Base-by-base conservation (phyloP, 2,113 vertebrate species). In the Poeciliopsis prolifica region DNA sequence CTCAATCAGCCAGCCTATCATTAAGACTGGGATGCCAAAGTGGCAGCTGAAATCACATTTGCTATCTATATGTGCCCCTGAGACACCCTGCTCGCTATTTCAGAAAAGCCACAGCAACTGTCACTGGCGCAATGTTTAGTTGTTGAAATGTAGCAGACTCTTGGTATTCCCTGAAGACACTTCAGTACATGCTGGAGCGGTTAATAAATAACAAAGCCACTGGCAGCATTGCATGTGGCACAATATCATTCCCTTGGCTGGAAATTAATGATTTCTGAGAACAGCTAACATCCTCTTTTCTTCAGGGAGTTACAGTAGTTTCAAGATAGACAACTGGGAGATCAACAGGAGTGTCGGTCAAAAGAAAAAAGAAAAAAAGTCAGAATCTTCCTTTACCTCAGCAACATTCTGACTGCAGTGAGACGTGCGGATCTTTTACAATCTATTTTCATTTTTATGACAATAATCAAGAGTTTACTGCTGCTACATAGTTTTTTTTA, bases 21-120 rank as follows among this genome's bases (percentile, higher is more conserved):
- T 80, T 86, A 87, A 89, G 89, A 66, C 67, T 13, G 29, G 72
- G 83, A 92, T 84, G 82, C 81, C 85, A 48, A 74, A 83, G 78
- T 75, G 88, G 86, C 91, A 94, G 88, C 89, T 91, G 84, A 71
- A 88, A 92, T 88, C 88, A 90, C 91, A 94, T 85, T 91, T 93
- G 87, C 88, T 85, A 87, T 92, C 88, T 88, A 86, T 88, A 83
- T 83, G 78, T 68, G 35, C 80, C 87, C 86, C 87, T 13, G 65
- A 76, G 78, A 83, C 65, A 58, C 84, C 80, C 72, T 22, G 37
- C 64, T 69, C 9, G 19, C 85, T 83, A 76, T 87, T 88, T 85
- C 71, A 30, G 58, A 86, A 86, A 88, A 88, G 81, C 81, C 83
- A 75, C 79, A 76, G 82, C 91, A 93, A 90, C 88, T 93, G 91